Evolutionary conservation across 2,113 vertebrate species (phyloP), one percentile per base, ranked within the genome.

Genomic region (Cheilinus undulatus): DNA sequence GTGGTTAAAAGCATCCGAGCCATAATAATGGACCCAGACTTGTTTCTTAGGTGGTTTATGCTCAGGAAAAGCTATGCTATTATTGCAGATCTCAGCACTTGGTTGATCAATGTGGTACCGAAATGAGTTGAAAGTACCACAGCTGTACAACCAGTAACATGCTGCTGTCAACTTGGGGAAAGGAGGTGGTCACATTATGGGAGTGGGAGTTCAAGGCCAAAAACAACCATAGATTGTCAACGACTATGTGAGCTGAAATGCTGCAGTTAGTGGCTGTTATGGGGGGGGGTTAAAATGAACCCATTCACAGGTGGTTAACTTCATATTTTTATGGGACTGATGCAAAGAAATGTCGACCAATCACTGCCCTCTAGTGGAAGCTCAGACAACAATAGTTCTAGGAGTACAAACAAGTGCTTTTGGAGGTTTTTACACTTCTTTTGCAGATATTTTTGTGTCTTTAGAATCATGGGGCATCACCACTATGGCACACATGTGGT

Each of bases 401-500:
- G 45, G 51, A 28, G 62, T 71, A 57, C 60, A 74, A 72, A 77
- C 43, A 85, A 86, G 84, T 79, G 73, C 68, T 69, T 49, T 38
- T 54, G 58, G 67, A 60, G 74, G 61, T 52, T 23, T 50, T 26
- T 17, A 27, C 30, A 24, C 22, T 1, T 3, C 14, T 34, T 45
- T 49, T 23, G 66, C 46, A 46, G 28, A 74, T 28, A 14, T 26
- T 12, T 62, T n/a, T 43, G 42, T 57, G 66, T 27, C 69, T 28
- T 23, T 11, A 56, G 50, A 53, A 40, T 20, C 11, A 26, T 1
- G 28, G 60, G 53, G 38, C 12, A 46, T 74, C 56, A 74, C 65
- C 86, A 46, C 74, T 82, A 88, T 91, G 90, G 91, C 92, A 93
- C 88, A 65, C 69, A 60, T 36, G 80, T 72, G 59, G 51, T 70